phyloP scores from a whole-genome alignment of 2,888 invertebrate species.

The Deilephila porcellus region DNA sequence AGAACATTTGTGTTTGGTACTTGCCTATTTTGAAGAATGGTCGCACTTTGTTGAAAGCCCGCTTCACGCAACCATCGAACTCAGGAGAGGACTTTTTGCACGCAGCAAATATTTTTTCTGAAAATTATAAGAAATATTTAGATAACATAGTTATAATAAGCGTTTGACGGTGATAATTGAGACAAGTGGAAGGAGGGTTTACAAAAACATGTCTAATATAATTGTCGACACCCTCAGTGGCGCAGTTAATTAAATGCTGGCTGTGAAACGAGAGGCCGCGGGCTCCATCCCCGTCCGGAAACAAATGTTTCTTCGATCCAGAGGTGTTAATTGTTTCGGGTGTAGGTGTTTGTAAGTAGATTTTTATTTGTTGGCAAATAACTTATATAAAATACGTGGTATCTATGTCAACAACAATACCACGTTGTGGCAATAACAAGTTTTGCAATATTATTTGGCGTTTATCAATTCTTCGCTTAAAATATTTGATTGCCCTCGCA shows the following conservation, averaged over 20 bases:
- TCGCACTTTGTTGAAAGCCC: slow-evolving; percentile 88
- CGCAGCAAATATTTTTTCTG: slow-evolving; percentile 81
- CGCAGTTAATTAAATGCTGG: too few relatives aligned
- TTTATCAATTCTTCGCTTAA: slow-evolving; percentile 20
- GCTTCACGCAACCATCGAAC: slow-evolving; percentile 90
- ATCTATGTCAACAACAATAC: slow-evolving; percentile 1
- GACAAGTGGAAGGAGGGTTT: too few relatives aligned
- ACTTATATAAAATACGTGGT: background rate
- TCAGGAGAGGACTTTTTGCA: slow-evolving; percentile 86
- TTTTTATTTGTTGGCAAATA: background rate
- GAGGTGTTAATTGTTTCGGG: too few relatives aligned
- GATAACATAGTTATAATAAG: background rate
- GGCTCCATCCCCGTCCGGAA: too few relatives aligned
- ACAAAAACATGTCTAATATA: too few relatives aligned
- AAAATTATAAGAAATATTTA: slow-evolving; percentile 38
- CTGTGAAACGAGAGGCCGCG: too few relatives aligned
- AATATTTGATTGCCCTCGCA: background rate
- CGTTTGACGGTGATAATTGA: too few relatives aligned
- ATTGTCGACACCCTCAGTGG: too few relatives aligned
- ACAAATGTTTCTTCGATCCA: too few relatives aligned
- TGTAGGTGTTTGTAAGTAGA: background rate
- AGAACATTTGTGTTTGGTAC: slow-evolving; percentile 28
- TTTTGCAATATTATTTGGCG: background rate
- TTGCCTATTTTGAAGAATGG: slow-evolving; percentile 89
- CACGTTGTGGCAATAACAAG: background rate